These are phyloP conservation scores for Coecobrya sp. DNA, from an alignment of 2,888 invertebrate genomes.

Conservation along the genomic window DNA sequence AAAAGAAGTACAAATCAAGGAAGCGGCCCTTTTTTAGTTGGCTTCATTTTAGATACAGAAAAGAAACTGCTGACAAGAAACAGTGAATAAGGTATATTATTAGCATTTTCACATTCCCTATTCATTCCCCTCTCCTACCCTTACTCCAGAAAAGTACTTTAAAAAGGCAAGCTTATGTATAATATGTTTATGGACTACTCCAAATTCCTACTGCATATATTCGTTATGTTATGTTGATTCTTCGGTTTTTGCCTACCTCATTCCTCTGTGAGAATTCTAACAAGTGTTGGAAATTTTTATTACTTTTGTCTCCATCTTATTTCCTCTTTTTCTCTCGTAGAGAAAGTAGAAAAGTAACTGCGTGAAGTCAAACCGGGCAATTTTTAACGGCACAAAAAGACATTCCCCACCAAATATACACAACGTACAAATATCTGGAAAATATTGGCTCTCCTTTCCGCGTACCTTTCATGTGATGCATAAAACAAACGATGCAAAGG, in stretches of 20 bases:
- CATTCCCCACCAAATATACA: slow-evolving; percentile 46
- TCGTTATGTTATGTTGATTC: slow-evolving; percentile 72
- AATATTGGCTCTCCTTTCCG: not conserved
- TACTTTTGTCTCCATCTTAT: slow-evolving; percentile 67
- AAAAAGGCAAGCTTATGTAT: not conserved
- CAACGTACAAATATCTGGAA: not conserved
- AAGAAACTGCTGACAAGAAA: slow-evolving; percentile 28
- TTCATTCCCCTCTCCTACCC: slow-evolving; percentile 4
- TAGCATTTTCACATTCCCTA: slow-evolving; percentile 50
- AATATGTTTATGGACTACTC: not conserved
- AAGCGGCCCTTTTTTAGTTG: slow-evolving; percentile 7
- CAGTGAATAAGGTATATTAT: slow-evolving; percentile 38
- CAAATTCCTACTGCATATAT: not conserved
- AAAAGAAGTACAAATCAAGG: slow-evolving; percentile 40
- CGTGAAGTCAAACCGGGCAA: slow-evolving; percentile 30
- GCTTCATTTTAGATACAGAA: not conserved
- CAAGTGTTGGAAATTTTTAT: slow-evolving; percentile 83
- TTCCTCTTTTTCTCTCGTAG: slow-evolving; percentile 34
- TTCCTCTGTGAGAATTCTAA: slow-evolving; percentile 81
- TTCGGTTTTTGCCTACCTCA: slow-evolving; percentile 58
- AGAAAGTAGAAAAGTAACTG: not conserved
- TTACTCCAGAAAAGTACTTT: not conserved
- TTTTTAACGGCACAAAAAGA: slow-evolving; percentile 60
- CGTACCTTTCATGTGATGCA: slow-evolving; percentile 27
- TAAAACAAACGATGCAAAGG: slow-evolving; percentile 49